Percentiles rank a stretch among this genome's conserved stretches.
These are phyloP conservation scores for Cyclargus thomasi DNA, from an alignment of 1,140 invertebrate species.

Conservation along the genomic window DNA sequence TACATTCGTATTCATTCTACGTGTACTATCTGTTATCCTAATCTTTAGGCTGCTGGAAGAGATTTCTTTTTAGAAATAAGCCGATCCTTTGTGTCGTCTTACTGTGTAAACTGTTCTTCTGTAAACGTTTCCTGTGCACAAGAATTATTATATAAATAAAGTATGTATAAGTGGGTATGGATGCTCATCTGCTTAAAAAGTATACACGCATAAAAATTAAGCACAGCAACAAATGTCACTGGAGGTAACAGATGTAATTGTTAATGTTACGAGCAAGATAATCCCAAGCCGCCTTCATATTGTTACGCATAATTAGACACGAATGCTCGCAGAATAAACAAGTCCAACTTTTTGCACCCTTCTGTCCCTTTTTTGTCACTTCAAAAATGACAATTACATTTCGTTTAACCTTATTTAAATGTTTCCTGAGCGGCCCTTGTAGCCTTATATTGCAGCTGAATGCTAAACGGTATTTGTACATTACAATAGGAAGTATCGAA, in stretches of 20 bases:
- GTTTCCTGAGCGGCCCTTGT: neutral
- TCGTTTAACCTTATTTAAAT: neutral
- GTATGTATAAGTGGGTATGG: too few species aligned
- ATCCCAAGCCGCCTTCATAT: neutral
- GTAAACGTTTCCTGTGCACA: too few species aligned
- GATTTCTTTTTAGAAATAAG: too few species aligned
- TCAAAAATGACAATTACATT: neutral
- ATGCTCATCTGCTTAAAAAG: too few species aligned
- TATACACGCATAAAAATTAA: neutral
- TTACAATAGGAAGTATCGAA: too few species aligned
- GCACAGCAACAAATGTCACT: neutral
- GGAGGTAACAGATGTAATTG: neutral
- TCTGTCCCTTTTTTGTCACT: neutral
- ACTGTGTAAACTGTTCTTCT: too few species aligned
- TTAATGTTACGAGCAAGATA: neutral
- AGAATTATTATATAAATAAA: too few species aligned
- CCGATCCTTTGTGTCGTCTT: too few species aligned
- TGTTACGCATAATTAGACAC: neutral
- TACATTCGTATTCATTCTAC: too few species aligned
- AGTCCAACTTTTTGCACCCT: neutral
- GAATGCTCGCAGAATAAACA: neutral
- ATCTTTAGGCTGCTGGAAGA: too few species aligned
- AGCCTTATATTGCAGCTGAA: neutral
- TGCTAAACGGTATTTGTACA: neutral
- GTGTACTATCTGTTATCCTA: too few species aligned